Conservation (phyloP, 2,113 vertebrate genomes). For the Arizona elegans region DNA sequence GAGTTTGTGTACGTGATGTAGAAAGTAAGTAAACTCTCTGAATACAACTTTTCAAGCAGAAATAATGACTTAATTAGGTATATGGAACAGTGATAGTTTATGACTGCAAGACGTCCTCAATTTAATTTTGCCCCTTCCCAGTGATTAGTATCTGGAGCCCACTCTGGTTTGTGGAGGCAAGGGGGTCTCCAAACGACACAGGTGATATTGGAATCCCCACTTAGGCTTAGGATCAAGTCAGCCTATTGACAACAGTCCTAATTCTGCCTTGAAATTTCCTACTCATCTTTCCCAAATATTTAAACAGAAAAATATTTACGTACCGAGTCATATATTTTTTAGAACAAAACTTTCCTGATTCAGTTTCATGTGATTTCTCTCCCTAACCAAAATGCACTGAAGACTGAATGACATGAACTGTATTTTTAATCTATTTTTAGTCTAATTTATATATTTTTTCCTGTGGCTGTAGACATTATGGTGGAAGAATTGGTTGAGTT, state of each 20-base stretch:
- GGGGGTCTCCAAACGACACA: neutral
- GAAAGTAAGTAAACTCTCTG: conserved; percentile 80
- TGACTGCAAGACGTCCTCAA: too few relatives aligned
- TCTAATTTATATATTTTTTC: neutral
- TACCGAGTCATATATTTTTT: neutral
- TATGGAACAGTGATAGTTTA: neutral
- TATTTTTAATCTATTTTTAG: neutral
- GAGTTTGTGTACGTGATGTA: conserved; percentile 88
- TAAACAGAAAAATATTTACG: neutral
- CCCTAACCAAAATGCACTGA: neutral
- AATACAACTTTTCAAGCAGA: neutral
- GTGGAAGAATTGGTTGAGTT: conserved; percentile 93
- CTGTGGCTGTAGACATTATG: conserved; percentile 84
- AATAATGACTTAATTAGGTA: neutral
- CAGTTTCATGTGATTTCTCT: accelerated
- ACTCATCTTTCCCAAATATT: neutral
- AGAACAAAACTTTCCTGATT: neutral
- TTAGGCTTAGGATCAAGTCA: neutral
- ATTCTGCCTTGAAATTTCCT: neutral
- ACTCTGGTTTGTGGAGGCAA: neutral
- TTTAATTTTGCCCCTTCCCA: neutral
- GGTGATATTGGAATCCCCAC: neutral
- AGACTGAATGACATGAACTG: neutral
- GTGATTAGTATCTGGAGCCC: neutral
- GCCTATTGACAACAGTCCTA: neutral